Evolutionary conservation across 2,888 invertebrate genomes (phyloP), one percentile per base, ranked within the genome.

Genomic region (Melieria picta): DNA sequence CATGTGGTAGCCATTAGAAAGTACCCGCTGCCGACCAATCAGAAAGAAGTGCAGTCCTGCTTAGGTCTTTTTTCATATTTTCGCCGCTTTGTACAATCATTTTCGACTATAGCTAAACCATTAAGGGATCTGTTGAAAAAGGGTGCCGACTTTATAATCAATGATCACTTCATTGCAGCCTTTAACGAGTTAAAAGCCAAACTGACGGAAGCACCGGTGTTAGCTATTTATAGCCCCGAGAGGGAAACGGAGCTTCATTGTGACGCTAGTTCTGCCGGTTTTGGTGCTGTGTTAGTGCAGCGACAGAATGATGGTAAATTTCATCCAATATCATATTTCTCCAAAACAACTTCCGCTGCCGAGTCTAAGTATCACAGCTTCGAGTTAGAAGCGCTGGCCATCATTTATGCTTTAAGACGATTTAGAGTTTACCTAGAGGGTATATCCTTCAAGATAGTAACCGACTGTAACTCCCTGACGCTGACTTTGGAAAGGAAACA

Each of bases 281-380:
- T 80, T 60, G 84, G 81, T 13, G 79, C 79, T 4, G 78, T 81
- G 7, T 60, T 83, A 5, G n/a, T 84, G 61, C 80, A 81, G 69
- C 73, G 73, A 45, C 72, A 71, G 52, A 76, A 79, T 6, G 80
- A 80, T 71, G 72, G 68, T 1, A 74, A 75, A 52, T 74, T 80
- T 5, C 80, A 81, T 63, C 83, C 83, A 0, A 79, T 84, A n/a
- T 79, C 78, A 58, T 84, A 75, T 70, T 84, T 82, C 68, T 82
- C 80, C 30, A 78, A 80, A 72, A 69, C 77, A 52, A 79, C 81
- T 0, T 74, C 80, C 2, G 64, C 68, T 5, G 68, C 76, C 0
- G 81, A 83, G 61, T 50, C 74, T 3, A 78, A 77, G 62, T 80
- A 78, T 66, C 80, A 81, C 58, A 80, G 80, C 69, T 82, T 77